These are phyloP conservation scores for Erythrolamprus reginae DNA, from an alignment of 2,113 vertebrate genomes.

Conservation along the genomic window DNA sequence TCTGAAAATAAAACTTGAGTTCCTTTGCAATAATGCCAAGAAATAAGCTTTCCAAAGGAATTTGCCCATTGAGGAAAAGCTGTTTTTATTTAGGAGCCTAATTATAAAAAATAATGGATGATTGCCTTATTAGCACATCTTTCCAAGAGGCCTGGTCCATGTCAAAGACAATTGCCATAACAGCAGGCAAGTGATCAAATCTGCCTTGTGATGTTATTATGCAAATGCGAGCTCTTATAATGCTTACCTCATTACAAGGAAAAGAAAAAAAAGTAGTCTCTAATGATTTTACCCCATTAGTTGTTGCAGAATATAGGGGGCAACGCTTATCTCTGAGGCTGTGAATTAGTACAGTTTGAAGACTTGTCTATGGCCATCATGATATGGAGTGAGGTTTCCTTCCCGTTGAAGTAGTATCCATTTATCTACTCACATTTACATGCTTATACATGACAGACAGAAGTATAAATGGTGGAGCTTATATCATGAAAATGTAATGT, in stretches of 20 bases:
- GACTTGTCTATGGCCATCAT: background rate
- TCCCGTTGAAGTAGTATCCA: background rate
- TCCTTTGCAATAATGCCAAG: background rate
- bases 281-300: background rate
- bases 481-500: background rate
- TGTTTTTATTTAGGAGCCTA: background rate
- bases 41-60: background rate
- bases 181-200: background rate
- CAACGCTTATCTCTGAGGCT: background rate
- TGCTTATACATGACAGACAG: background rate
- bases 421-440: background rate
- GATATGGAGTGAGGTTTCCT: background rate
- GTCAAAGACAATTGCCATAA: background rate
- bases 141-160: background rate
- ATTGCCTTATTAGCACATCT: background rate
- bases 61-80: background rate
- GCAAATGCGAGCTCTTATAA: background rate
- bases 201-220: background rate
- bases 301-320: background rate
- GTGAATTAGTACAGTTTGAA: background rate
- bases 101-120: background rate
- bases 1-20: background rate
- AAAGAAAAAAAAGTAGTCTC: background rate
- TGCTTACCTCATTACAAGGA: background rate
- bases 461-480: background rate